Percentiles rank a stretch among this genome's conserved stretches.
phyloP scores from a whole-genome alignment of 53 echinoderm and acorn worm species.

The Luidia sarsii region DNA sequence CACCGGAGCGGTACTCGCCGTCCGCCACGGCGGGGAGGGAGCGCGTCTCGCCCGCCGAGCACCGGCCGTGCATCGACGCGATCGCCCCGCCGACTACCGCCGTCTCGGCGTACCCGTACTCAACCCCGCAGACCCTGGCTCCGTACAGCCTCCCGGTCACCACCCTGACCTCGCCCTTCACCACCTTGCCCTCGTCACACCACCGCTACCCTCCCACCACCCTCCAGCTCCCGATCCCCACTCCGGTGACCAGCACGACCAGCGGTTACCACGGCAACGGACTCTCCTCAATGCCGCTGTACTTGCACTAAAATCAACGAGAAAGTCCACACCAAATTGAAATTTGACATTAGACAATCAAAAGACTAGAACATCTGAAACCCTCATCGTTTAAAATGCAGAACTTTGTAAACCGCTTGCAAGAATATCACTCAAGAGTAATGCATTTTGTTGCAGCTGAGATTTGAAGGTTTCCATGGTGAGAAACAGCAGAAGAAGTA shows the following conservation, averaged over 20 bases:
- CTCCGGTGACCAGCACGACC: neutral
- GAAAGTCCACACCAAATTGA: too few relatives aligned
- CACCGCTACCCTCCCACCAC: neutral
- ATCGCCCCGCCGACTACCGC: neutral
- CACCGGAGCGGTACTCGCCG: too few relatives aligned
- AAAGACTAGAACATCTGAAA: too few relatives aligned
- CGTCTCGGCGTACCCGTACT: neutral
- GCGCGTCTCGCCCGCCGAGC: neutral
- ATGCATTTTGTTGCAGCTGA: too few relatives aligned
- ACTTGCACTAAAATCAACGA: constrained; percentile 1
- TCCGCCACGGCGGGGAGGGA: too few relatives aligned
- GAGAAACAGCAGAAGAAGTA: too few relatives aligned
- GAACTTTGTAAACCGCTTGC: too few relatives aligned
- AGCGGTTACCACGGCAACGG: constrained; percentile 21
- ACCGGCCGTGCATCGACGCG: neutral
- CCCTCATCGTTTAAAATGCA: too few relatives aligned
- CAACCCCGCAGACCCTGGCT: neutral
- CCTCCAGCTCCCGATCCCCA: neutral
- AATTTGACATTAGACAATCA: too few relatives aligned
- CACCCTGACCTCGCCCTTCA: neutral
- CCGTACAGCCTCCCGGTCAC: neutral
- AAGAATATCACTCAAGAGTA: too few relatives aligned
- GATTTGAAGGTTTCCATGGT: too few relatives aligned
- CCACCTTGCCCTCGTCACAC: too few relatives aligned
- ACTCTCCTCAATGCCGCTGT: neutral